These are phyloP conservation scores for Megaleporinus macrocephalus DNA, from an alignment of 2,113 vertebrate genomes.

Conservation along the genomic window DNA sequence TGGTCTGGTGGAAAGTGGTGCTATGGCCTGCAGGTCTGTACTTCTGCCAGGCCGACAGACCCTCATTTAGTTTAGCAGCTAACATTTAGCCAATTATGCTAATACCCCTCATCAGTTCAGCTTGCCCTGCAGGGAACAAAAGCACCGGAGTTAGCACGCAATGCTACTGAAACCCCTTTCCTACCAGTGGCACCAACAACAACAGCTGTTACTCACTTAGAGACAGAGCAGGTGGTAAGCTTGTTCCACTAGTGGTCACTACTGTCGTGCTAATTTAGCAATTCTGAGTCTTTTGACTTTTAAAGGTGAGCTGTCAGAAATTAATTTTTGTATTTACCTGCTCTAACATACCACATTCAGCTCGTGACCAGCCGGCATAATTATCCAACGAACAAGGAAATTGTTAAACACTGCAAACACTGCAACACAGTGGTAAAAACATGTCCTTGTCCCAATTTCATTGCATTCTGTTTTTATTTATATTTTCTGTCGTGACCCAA, in stretches of 20 bases:
- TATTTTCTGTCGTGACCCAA: too few relatives aligned
- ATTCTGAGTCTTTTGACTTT: not conserved
- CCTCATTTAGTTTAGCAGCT: conserved; percentile 72
- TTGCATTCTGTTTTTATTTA: too few relatives aligned
- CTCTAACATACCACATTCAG: not conserved
- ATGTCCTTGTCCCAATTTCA: too few relatives aligned
- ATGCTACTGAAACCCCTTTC: conserved; percentile 1
- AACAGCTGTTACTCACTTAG: not conserved
- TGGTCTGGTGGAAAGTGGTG: conserved; percentile 22
- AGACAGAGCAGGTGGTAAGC: not conserved
- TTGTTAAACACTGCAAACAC: not conserved
- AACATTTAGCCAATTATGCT: conserved; percentile 82
- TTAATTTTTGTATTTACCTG: not conserved
- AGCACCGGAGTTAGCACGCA: not conserved
- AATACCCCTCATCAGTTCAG: conserved; percentile 75
- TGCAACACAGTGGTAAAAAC: too few relatives aligned
- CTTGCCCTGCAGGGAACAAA: conserved; percentile 58
- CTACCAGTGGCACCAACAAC: conserved; percentile 25
- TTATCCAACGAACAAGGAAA: not conserved
- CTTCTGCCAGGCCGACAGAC: conserved; percentile 60
- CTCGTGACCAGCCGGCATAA: not conserved
- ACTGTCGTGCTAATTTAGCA: not conserved
- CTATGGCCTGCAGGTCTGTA: conserved; percentile 57
- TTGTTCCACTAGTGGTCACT: not conserved
- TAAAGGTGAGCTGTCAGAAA: not conserved